Base-by-base conservation (phyloP, 92 coral and sea anemone species). In the Montipora capitata region DNA sequence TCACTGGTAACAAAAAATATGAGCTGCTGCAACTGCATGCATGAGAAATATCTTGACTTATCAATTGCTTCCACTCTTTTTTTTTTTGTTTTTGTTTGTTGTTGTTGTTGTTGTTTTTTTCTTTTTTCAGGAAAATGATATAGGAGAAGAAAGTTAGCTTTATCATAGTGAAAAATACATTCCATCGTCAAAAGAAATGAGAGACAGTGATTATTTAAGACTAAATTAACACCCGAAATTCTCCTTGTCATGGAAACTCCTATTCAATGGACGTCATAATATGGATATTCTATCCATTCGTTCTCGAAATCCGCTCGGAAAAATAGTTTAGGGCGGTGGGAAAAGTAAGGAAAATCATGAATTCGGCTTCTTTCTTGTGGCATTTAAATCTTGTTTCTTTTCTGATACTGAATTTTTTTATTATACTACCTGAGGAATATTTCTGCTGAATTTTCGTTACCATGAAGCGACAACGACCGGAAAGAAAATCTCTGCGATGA, bases 401-500 rank as follows among this genome's bases (percentile, higher is more conserved):
- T 82, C 16, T 40, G 51, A 45, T 59, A 15, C 35, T 48, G 52
- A 27, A 27, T 27, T 52, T 73, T 12, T 16, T 18, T 45, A 44
- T 40, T 83, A 58, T 15, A 43, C 45, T 42, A 27, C 58, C 0
- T 10, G 45, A 4, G 79, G 74, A 83, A 83, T 83, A 83, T 72
- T 83, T 83, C 58, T 14, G 45, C 40, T 58, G 35, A 3, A 13
- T 73, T 20, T 59, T 59, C 80, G 87, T 83, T 57, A 83, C 87
- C 72, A 61, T 70, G 87, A 72, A 66, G 87, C 80, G 62, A 16
- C 14, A 42, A 45, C 16, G 15, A 8, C 20, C 61, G 72, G 71
- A 72, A 83, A n/a, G 59, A 73, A 73, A 72, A 83, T 82, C 80
- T 72, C 66, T 56, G 42, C 10, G 72, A 83, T 35, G 42, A 68